A percentile compares a stretch with the other conserved stretches of the same genome.
Evolutionary conservation across 1,140 invertebrate genomes (phyloP).

Genomic region (Leptonema lineaticorne): DNA sequence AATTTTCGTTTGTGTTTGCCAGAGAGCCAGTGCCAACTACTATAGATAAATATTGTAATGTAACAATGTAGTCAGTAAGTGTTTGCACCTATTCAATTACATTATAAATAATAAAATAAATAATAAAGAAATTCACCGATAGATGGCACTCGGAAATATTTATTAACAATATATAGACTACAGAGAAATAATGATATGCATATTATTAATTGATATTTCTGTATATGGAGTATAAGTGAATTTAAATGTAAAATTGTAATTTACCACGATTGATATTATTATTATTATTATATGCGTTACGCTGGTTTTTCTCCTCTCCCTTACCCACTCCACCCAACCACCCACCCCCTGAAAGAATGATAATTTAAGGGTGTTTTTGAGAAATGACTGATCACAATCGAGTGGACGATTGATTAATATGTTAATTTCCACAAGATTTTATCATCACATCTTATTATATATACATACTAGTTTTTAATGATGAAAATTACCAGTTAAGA

Average conservation of each 20-base stretch:
- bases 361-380: slow-evolving; percentile 37
- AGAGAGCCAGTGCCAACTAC: slow-evolving; percentile 43
- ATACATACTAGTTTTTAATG: slow-evolving; percentile 36
- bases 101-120: too few species aligned
- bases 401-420: slow-evolving; percentile 51
- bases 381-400: slow-evolving; percentile 59
- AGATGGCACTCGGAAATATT: slow-evolving; percentile 43
- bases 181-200: slow-evolving; percentile 38
- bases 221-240: slow-evolving; percentile 36
- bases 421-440: slow-evolving; percentile 46
- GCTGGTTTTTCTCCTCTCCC: slow-evolving; percentile 2
- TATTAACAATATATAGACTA: slow-evolving; percentile 39
- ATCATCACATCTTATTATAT: slow-evolving; percentile 41
- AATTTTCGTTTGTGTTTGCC: slow-evolving; percentile 42
- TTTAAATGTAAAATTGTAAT: slow-evolving; percentile 42
- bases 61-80: slow-evolving; percentile 42
- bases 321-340: too few species aligned
- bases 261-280: slow-evolving; percentile 37
- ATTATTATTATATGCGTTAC: slow-evolving; percentile 32
- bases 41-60: slow-evolving; percentile 41
- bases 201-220: slow-evolving; percentile 42
- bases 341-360: slow-evolving; percentile 30
- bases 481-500: slow-evolving; percentile 34
- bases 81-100: slow-evolving; percentile 44
- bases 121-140: slow-evolving; percentile 42